Evolutionary conservation across 2,888 invertebrate species (phyloP).

Genomic region (Drosophila anomelani): DNA sequence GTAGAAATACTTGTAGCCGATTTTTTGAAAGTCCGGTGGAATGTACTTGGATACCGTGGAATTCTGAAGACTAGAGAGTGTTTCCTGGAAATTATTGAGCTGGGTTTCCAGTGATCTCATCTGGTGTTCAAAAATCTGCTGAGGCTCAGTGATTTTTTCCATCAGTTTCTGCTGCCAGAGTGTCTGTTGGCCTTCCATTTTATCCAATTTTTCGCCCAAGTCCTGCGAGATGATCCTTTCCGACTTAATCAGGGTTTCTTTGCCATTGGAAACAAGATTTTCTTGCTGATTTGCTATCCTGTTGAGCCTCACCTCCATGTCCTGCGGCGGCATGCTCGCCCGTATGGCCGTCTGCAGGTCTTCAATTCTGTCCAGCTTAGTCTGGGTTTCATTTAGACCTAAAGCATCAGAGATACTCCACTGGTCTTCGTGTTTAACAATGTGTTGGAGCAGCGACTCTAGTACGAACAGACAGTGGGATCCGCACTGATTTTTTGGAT

Average conservation of each 20-base stretch:
- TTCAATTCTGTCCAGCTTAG: slow-evolving; percentile 3
- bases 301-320: neutral
- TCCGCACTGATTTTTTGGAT: slow-evolving; percentile 2
- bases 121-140: neutral
- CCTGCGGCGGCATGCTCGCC: neutral
- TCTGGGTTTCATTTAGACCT: neutral
- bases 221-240: neutral
- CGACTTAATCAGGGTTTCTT: neutral
- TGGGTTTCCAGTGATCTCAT: neutral
- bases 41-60: neutral
- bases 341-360: neutral
- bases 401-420: neutral
- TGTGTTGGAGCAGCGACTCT: neutral
- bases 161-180: slow-evolving; percentile 1
- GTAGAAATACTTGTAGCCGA: neutral
- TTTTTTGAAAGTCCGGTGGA: neutral
- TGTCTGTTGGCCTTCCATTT: neutral
- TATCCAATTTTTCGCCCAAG: neutral
- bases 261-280: neutral
- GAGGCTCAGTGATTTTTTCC: neutral
- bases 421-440: neutral
- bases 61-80: neutral
- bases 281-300: neutral
- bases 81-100: neutral
- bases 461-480: neutral